These are phyloP conservation scores for Littorina saxatilis DNA, from an alignment of 1,140 invertebrate species.

Conservation along the genomic window DNA sequence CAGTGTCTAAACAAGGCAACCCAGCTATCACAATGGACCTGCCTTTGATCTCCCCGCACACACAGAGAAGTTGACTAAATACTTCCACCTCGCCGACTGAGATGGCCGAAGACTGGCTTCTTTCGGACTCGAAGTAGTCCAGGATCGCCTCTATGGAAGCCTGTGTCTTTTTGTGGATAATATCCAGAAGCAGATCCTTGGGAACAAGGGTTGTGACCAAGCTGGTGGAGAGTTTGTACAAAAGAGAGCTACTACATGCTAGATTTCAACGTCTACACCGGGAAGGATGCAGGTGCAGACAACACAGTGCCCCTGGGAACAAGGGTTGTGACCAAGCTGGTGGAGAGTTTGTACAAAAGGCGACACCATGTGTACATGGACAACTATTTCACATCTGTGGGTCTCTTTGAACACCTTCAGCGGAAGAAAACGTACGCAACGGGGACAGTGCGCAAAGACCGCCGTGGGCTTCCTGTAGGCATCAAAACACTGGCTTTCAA, in stretches of 20 bases:
- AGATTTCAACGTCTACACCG: background rate
- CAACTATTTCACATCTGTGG: conserved; percentile 45
- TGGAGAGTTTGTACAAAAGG: background rate
- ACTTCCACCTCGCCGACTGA: too few species aligned
- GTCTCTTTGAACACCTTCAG: conserved; percentile 30
- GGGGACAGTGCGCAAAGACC: too few species aligned
- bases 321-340: conserved; percentile 32
- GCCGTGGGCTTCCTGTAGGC: too few species aligned
- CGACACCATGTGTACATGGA: conserved; percentile 46
- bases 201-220: conserved; percentile 28
- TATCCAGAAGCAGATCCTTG: too few species aligned
- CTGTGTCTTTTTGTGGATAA: too few species aligned
- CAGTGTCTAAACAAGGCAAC: too few species aligned
- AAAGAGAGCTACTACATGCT: background rate
- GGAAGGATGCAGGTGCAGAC: background rate
- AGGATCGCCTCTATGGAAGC: too few species aligned
- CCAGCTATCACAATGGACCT: too few species aligned
- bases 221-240: conserved; percentile 11
- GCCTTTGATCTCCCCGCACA: too few species aligned
- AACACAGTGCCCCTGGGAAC: background rate
- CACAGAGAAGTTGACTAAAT: too few species aligned
- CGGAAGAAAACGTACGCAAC: conserved; percentile 15
- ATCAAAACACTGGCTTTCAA: background rate
- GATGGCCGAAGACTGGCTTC: too few species aligned
- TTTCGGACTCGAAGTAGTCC: too few species aligned